These are phyloP conservation scores for Oligia strigilis DNA, from an alignment of 2,888 invertebrate species.

Conservation along the genomic window DNA sequence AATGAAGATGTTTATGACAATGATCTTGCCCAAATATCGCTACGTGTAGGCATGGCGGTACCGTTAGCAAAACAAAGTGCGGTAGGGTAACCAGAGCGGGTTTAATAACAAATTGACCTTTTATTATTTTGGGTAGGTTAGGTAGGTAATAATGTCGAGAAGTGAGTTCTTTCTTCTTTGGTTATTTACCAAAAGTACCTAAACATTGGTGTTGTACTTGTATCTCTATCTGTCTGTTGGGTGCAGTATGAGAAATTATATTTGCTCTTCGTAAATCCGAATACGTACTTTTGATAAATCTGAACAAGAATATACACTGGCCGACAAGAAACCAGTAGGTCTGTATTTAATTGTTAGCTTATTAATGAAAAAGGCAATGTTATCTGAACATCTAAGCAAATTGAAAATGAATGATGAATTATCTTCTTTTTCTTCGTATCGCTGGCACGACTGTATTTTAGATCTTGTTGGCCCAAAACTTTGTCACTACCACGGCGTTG, in stretches of 20 bases:
- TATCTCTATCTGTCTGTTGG: neutral
- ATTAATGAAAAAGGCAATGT: neutral
- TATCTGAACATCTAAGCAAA: neutral
- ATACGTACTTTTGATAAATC: neutral
- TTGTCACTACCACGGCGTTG: no score
- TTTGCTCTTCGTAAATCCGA: neutral
- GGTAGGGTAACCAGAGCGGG: slow-evolving; percentile 35
- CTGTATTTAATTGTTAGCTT: no score
- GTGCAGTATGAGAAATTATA: neutral
- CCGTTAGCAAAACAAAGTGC: slow-evolving; percentile 75
- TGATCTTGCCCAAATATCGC: slow-evolving; percentile 73
- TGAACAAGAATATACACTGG: no score
- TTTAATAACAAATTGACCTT: slow-evolving; percentile 29
- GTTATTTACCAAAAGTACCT: neutral
- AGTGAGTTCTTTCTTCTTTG: neutral
- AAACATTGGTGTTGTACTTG: neutral
- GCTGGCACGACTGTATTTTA: no score
- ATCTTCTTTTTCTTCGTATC: no score
- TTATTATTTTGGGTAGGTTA: slow-evolving; percentile 9
- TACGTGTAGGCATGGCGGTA: slow-evolving; percentile 83
- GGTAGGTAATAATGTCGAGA: neutral
- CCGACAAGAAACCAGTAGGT: no score
- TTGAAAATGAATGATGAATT: neutral
- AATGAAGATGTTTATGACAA: slow-evolving; percentile 75
- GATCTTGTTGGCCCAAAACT: no score